phyloP scores from a whole-genome alignment of 37 sponge, comb jelly and placozoan genomes.

The Oscarella lobularis region DNA sequence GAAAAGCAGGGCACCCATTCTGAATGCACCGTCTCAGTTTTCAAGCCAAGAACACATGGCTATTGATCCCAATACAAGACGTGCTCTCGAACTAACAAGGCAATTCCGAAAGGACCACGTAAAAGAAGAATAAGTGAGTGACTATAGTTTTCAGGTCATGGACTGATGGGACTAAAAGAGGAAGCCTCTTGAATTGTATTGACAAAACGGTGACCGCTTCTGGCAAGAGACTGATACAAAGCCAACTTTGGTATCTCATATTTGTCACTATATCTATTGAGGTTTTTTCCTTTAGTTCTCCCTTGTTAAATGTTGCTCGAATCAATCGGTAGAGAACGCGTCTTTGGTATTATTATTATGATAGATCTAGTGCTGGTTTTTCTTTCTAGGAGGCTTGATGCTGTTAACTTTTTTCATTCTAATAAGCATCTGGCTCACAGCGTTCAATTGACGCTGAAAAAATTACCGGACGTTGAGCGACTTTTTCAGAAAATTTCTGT shows the following conservation, averaged over 20 bases:
- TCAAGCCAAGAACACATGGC: slow-evolving; percentile 37
- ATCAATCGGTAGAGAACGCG: no score
- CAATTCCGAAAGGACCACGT: neutral
- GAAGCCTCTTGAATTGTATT: slow-evolving; percentile 51
- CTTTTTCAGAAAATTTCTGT: slow-evolving; percentile 54
- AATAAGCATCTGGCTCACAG: slow-evolving; percentile 12
- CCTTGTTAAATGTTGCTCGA: slow-evolving; percentile 23
- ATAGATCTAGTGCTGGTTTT: no score
- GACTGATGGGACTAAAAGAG: neutral
- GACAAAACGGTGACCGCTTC: slow-evolving; percentile 60
- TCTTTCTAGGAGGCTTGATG: slow-evolving; percentile 30
- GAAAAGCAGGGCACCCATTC: neutral
- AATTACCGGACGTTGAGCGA: slow-evolving; percentile 50
- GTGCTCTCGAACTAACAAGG: slow-evolving; percentile 48
- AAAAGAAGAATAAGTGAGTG: neutral
- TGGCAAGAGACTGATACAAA: slow-evolving; percentile 38
- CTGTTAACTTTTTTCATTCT: slow-evolving; percentile 37
- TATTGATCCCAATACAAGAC: slow-evolving; percentile 63
- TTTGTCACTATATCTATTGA: neutral
- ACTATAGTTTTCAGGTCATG: neutral
- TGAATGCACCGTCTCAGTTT: slow-evolving; percentile 28
- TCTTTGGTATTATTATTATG: no score
- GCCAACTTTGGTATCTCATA: slow-evolving; percentile 23
- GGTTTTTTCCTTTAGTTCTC: slow-evolving; percentile 17
- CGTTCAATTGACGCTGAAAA: slow-evolving; percentile 16